Percentiles rank a stretch among this genome's conserved stretches.
These are phyloP conservation scores for Micromys minutus DNA, from an alignment of 2,113 vertebrate species.

Conservation along the genomic window DNA sequence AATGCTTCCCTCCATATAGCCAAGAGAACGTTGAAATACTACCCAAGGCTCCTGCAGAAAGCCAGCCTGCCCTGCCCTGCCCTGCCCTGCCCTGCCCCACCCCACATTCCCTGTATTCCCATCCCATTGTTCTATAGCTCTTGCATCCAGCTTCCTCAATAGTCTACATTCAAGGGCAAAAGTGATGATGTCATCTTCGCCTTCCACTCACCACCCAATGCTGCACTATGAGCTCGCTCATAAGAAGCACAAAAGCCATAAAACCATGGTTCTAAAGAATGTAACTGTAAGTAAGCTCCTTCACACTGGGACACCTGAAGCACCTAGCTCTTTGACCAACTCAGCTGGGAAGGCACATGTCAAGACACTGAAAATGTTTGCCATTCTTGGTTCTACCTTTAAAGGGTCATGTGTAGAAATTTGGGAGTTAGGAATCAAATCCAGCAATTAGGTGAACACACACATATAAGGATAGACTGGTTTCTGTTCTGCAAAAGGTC, in stretches of 20 bases:
- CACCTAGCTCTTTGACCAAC: not conserved
- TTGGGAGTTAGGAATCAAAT: not conserved
- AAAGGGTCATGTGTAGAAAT: not conserved
- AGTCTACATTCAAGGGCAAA: not conserved
- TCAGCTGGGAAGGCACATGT: rapidly evolving
- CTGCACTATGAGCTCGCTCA: not conserved
- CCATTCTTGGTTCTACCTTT: not conserved
- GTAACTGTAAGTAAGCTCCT: not conserved
- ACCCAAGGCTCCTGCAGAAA: not conserved
- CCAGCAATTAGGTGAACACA: not conserved
- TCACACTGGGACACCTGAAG: not conserved
- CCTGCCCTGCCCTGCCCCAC: too few relatives aligned
- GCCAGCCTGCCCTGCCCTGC: not conserved
- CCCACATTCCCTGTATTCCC: not conserved
- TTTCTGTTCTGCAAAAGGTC: not conserved
- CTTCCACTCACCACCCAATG: not conserved
- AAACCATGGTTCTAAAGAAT: not conserved
- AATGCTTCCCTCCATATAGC: not conserved
- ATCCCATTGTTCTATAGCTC: not conserved
- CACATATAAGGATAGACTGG: not conserved
- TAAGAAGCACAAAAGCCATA: not conserved
- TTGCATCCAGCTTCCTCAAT: not conserved
- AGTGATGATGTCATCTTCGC: not conserved
- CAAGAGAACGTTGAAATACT: rapidly evolving
- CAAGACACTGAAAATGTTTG: not conserved